Percentiles rank a stretch among this genome's conserved stretches.
These are phyloP conservation scores for Stictocephala bisonia DNA, from an alignment of 2,888 invertebrate genomes.

Conservation along the genomic window DNA sequence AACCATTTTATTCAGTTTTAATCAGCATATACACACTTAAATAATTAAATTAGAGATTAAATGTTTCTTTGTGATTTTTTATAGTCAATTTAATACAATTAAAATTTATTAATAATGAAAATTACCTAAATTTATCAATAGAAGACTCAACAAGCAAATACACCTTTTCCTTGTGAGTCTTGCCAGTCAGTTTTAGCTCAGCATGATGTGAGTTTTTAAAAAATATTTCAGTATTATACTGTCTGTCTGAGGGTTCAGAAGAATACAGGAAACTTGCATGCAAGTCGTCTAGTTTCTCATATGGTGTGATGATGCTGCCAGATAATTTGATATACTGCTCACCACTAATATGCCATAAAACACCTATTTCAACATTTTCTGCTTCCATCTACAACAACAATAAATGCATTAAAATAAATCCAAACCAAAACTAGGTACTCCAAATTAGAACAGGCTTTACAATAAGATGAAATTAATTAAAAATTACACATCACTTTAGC, in stretches of 20 bases:
- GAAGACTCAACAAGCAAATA: slow-evolving; percentile 56
- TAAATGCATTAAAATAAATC: no score
- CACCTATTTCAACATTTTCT: slow-evolving; percentile 1
- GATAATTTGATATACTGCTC: slow-evolving; percentile 60
- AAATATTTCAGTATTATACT: slow-evolving; percentile 56
- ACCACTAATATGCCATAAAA: slow-evolving; percentile 62
- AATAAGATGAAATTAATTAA: no score
- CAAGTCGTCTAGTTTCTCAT: slow-evolving; percentile 63
- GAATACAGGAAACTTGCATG: slow-evolving; percentile 60
- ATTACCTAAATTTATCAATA: slow-evolving; percentile 55
- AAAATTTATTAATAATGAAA: no score
- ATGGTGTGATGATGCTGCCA: slow-evolving; percentile 63
- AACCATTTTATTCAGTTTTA: no score
- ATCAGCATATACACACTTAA: no score
- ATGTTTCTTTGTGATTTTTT: no score
- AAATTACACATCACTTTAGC: no score
- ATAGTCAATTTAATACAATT: no score
- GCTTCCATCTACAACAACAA: slow-evolving; percentile 10
- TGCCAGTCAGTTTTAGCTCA: slow-evolving; percentile 56
- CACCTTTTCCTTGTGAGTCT: slow-evolving; percentile 52
- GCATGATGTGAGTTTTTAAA: slow-evolving; percentile 55
- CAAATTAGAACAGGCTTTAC: no score
- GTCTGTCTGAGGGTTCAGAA: slow-evolving; percentile 55
- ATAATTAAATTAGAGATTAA: no score
- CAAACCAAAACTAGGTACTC: no score